A percentile compares a stretch with the other conserved stretches of the same genome.
These are phyloP conservation scores for Drosophila auraria DNA, from an alignment of 1,140 invertebrate species.

Conservation along the genomic window DNA sequence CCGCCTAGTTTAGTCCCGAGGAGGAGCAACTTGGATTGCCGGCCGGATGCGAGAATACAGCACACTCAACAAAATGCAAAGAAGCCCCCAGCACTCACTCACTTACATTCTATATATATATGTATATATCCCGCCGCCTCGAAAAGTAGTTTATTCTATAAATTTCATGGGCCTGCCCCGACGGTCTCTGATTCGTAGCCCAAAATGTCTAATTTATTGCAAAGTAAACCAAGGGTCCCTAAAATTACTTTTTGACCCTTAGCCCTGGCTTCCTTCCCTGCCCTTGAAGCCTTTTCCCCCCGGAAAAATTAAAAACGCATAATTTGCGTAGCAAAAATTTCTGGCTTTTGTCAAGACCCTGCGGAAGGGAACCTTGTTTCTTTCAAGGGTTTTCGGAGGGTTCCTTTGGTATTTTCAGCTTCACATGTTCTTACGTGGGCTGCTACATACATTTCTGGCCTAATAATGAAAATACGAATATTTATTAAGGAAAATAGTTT, in stretches of 20 bases:
- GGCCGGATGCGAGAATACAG: slow-evolving; percentile 7
- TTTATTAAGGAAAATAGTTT: too few species aligned
- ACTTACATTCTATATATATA: not conserved
- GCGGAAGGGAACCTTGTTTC: slow-evolving; percentile 3
- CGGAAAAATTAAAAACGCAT: slow-evolving; percentile 21
- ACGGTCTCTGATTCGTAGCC: slow-evolving; percentile 3
- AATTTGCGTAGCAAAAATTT: slow-evolving; percentile 9
- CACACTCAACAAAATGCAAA: slow-evolving; percentile 20
- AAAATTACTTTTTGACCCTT: slow-evolving; percentile 19
- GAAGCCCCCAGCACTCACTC: not conserved
- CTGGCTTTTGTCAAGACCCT: slow-evolving; percentile 8
- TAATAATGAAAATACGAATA: too few species aligned
- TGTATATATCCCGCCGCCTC: not conserved
- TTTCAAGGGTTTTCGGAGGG: not conserved
- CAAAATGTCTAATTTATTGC: slow-evolving; percentile 21
- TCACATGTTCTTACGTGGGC: slow-evolving; percentile 1
- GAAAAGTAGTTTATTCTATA: slow-evolving; percentile 18
- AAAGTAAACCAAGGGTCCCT: slow-evolving; percentile 19
- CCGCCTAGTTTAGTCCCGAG: slow-evolving; percentile 11
- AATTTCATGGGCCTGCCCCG: not conserved
- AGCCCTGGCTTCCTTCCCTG: too few species aligned
- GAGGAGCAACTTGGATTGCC: slow-evolving; percentile 15
- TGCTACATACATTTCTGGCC: too few species aligned
- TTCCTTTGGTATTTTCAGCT: slow-evolving; percentile 7
- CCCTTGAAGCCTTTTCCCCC: not conserved